Percentiles rank a stretch among this genome's conserved stretches.
phyloP scores from a whole-genome alignment of 2,888 invertebrate genomes.

The Crossocerus cetratus region DNA sequence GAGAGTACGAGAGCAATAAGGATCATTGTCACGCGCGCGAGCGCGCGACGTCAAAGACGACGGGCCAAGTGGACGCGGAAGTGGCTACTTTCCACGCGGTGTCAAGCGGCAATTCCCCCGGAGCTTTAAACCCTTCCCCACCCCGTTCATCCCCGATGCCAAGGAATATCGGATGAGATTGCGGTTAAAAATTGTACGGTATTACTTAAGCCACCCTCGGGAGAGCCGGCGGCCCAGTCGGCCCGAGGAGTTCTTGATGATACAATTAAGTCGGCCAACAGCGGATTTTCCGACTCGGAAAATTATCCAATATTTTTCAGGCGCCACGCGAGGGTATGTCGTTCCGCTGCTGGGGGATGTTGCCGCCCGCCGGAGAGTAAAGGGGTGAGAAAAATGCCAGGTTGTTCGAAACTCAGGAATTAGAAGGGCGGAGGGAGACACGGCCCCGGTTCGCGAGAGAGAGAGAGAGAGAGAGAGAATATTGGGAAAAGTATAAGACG shows the following conservation, averaged over 20 bases:
- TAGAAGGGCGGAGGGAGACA: slow-evolving; percentile 56
- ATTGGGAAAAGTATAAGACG: slow-evolving; percentile 45
- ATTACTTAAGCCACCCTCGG: slow-evolving; percentile 71
- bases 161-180: slow-evolving; percentile 68
- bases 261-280: slow-evolving; percentile 75
- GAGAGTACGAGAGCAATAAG: too few species aligned
- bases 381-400: slow-evolving; percentile 70
- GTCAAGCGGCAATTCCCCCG: slow-evolving; percentile 26
- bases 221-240: slow-evolving; percentile 23
- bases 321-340: slow-evolving; percentile 58
- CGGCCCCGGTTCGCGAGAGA: too few species aligned
- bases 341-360: slow-evolving; percentile 46
- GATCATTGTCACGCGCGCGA: too few species aligned
- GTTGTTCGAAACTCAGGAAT: slow-evolving; percentile 66
- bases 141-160: not conserved
- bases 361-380: slow-evolving; percentile 19
- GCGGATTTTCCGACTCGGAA: slow-evolving; percentile 72
- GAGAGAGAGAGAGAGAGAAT: too few species aligned
- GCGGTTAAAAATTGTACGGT: slow-evolving; percentile 76
- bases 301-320: slow-evolving; percentile 77
- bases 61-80: not conserved
- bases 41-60: not conserved
- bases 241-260: slow-evolving; percentile 73
- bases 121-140: slow-evolving; percentile 39
- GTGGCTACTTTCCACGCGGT: too few species aligned